Base-by-base conservation (phyloP, 2,888 invertebrate genomes). In the Cheilosia scutellata region DNA sequence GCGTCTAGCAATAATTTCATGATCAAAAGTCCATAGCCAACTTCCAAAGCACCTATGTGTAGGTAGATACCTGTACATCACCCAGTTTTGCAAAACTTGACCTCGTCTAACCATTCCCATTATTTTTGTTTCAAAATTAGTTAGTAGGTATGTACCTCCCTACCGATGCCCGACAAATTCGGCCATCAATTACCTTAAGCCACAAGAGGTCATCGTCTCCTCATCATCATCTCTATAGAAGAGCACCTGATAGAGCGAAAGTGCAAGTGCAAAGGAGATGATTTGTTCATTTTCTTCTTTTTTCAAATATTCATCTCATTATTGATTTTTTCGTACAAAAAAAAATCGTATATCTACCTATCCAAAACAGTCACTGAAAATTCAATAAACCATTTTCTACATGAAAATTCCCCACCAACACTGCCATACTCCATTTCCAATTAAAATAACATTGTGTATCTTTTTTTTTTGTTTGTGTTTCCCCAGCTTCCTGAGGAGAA, bases 401-500 rank as follows among this genome's bases (percentile, higher is more conserved):
- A 49, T 82, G 42, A 62, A 40, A 77, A 82, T 86, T 82, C 86
- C 72, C 80, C 86, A 77, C 51, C 71, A 42, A 27, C 27, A 20
- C 25, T 20, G 58, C 58, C 51, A 29, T 75, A 82, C 80, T 82
- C 76, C 68, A 84, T 84, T 80, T 80, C 80, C 70, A 70, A 79
- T 53, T 37, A 33, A 78, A 78, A 62, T 44, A 53, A 49, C 47
- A 66, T 55, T 40, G 25, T 49, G n/a, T 72, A 31, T 68, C 44
- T 33, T 53, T 74, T 40, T 9, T 37, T 66, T 68, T 66, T 49
- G 27, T 58, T 40, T 60, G 55, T 75, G 79, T 88, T n/a, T 88
- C 89, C 90, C 88, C 90, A 92, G 92, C 89, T 91, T 89, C 92
- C 92, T 88, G 92, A 92, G 90, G 92, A 92, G 90, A 93, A 92